Evolutionary conservation across 2,113 vertebrate genomes (phyloP), one percentile per base, ranked within the genome.

Genomic region (Aspidoscelis tigris): DNA sequence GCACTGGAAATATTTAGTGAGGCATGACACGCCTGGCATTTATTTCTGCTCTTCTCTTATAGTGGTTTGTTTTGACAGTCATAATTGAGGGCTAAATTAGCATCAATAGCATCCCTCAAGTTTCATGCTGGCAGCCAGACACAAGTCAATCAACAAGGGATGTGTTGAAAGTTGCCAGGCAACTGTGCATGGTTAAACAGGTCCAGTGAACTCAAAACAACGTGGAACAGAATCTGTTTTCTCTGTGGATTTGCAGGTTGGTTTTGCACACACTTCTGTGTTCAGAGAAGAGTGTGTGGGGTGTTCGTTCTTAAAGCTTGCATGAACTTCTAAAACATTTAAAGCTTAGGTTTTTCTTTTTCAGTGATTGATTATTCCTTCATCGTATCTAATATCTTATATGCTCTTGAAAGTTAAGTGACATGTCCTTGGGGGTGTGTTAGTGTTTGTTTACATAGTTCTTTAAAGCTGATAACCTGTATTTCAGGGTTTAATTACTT

Each of bases 31-130:
- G 83, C 76, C 58, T 85, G 77, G 61, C 71, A 66, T 74, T 80
- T 73, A 85, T 79, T 85, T 80, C 58, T 79, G 2, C 70, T 80
- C 44, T 58, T 84, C 69, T 84, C 69, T 74, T 79, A 73, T 74
- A 66, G 77, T 21, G 70, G 21, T 74, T 85, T 85, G 83, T 85
- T 85, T 85, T 85, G 83, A 85, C 83, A 85, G 70, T 80, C 44
- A 74, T 80, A 85, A 85, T 80, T 80, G 77, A 80, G 69, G 71
- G 77, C 71, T 85, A 85, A 79, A 85, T 85, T 80, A 74, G 77
- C 83, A 83, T 76, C 64, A 76, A 41, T 66, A 76, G 61, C 73
- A 74, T 85, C 83, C 83, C 77, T 85, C 77, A 80, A 73, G 69
- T 80, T 80, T 80, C 77, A 66, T 74, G 58, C 83, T 80, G 83